Percentiles rank a stretch among this genome's conserved stretches.
Evolutionary conservation across 2,113 vertebrate species (phyloP).

Genomic region (Microtus oregoni): DNA sequence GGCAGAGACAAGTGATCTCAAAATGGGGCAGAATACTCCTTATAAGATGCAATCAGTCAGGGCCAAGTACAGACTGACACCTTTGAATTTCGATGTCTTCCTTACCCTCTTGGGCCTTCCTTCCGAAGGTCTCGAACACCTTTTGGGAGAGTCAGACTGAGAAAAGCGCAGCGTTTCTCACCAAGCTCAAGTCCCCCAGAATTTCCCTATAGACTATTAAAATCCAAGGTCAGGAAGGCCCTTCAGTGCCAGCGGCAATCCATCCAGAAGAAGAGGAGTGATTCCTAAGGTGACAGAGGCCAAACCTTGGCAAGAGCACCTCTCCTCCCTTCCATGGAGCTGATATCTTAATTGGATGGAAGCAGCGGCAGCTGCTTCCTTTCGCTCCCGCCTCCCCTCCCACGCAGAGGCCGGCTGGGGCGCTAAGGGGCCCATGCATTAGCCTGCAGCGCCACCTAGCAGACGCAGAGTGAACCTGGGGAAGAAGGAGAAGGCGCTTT

Average conservation of each 20-base stretch:
- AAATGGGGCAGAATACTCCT: not conserved
- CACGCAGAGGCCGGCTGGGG: rapidly evolving
- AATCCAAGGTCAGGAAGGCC: not conserved
- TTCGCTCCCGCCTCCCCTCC: not conserved
- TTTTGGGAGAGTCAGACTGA: not conserved
- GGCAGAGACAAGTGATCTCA: not conserved
- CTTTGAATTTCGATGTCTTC: not conserved
- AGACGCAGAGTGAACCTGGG: not conserved
- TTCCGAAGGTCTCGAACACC: not conserved
- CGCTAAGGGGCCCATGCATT: not conserved
- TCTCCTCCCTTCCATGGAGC: not conserved
- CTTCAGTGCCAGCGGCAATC: not conserved
- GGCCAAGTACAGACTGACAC: no score
- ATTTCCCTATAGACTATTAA: conserved; percentile 7
- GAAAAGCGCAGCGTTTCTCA: not conserved
- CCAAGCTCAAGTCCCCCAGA: not conserved
- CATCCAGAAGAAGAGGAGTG: not conserved
- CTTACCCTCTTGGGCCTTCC: not conserved
- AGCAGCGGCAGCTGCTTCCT: rapidly evolving
- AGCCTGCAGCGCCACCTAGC: conserved; percentile 76
- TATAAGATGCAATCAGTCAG: no score
- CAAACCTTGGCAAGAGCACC: not conserved
- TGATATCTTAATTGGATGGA: not conserved
- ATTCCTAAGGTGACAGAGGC: not conserved
- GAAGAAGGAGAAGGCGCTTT: not conserved